Evolutionary conservation across 2,113 vertebrate genomes (phyloP).

Genomic region (Pimephales promelas): DNA sequence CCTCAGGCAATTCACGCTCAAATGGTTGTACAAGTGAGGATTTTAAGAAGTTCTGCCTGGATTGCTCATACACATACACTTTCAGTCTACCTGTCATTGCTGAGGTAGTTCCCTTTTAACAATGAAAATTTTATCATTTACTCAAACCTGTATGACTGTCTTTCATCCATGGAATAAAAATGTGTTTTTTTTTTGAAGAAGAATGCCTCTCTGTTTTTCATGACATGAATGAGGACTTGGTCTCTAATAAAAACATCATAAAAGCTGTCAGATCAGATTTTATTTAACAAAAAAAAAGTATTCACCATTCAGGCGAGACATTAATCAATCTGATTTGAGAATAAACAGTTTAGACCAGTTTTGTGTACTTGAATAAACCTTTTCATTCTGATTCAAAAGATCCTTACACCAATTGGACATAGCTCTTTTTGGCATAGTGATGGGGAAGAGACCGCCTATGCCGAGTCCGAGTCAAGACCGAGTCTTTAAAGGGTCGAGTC

Average conservation of each 20-base stretch:
- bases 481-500: too few species aligned
- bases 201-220: not conserved
- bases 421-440: not conserved
- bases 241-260: not conserved
- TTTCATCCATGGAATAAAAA: not conserved
- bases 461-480: too few species aligned
- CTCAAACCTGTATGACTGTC: too few species aligned
- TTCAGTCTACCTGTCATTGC: not conserved
- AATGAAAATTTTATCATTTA: not conserved
- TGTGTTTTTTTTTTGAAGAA: too few species aligned
- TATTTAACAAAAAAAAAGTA: not conserved
- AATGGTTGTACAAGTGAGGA: slow-evolving; percentile 15
- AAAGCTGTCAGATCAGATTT: not conserved
- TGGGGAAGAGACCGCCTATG: too few species aligned
- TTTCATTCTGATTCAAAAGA: not conserved
- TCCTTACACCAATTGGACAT: not conserved
- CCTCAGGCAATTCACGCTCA: not conserved
- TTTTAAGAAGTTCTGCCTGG: slow-evolving; percentile 17
- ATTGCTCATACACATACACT: not conserved
- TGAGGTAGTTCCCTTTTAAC: not conserved
- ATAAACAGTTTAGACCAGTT: not conserved
- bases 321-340: not conserved
- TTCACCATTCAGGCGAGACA: not conserved
- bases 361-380: not conserved
- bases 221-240: not conserved